Percentiles rank a stretch among this genome's conserved stretches.
Evolutionary conservation across 2,113 vertebrate genomes (phyloP).

Genomic region (Gallinago paraguaiae): DNA sequence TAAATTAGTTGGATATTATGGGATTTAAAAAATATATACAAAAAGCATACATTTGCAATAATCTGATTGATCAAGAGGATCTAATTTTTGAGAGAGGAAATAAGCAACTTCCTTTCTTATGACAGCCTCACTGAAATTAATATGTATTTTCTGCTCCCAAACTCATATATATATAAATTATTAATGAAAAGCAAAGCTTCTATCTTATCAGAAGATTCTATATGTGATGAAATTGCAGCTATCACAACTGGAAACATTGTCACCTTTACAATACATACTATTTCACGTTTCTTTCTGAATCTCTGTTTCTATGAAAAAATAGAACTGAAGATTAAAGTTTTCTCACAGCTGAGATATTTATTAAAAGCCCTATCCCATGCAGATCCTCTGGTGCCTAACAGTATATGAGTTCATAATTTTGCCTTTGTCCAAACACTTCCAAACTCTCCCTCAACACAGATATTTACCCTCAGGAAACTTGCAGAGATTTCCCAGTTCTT

Average conservation of each 20-base stretch:
- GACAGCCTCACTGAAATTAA: neutral
- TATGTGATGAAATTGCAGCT: neutral
- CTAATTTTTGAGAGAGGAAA: neutral
- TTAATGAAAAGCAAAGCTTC: neutral
- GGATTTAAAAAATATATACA: neutral
- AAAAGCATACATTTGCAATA: neutral
- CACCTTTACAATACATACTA: neutral
- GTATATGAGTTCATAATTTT: neutral
- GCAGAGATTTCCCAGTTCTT: neutral
- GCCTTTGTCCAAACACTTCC: neutral
- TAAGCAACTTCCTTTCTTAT: neutral
- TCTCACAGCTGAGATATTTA: neutral
- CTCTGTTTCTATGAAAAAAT: neutral
- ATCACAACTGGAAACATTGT: neutral
- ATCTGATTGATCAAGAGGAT: neutral
- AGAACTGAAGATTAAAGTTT: neutral
- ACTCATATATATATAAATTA: neutral
- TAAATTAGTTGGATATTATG: constrained; percentile 15
- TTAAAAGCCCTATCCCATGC: neutral
- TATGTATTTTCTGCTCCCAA: neutral
- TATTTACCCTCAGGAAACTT: neutral
- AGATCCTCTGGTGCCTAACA: neutral
- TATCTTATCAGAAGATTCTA: neutral
- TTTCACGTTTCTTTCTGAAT: neutral
- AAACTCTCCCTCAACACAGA: neutral